Base-by-base conservation (phyloP, 2,888 invertebrate genomes). In the Drosophila paracracens region DNA sequence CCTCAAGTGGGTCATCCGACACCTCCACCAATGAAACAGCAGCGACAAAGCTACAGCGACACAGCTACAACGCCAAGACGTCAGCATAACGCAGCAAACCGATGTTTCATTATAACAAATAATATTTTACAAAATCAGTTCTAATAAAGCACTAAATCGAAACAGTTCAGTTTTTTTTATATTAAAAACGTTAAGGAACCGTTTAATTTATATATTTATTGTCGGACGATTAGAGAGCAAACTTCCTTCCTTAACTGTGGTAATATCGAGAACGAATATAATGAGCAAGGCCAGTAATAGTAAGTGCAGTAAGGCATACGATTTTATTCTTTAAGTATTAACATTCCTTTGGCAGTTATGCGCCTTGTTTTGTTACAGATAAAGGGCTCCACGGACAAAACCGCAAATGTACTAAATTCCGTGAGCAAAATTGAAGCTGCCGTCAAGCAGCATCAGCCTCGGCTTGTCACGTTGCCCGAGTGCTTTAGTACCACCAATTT, bases 331-430 rank as follows among this genome's bases (percentile, higher is more conserved):
- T 8, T 11, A 4, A 10, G 25, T 36, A 21, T 21, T 29, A 25
- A 33, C 6, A 18, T 21, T 31, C 2, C 18, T 13, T 7, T 38
- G 10, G 3, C 62, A 92, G 92, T 91, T 25, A 88, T 92, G 84
- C 91, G 92, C 11, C 68, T 98, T 74, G 98, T 97, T 0, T 92
- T 98, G 76, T 94, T 98, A n/a, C 99, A 99, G 93, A 92, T 97
- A 76, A 94, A 95, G 35, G 97, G 98, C 8, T 95, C 96, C 0
- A 94, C 94, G 13, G 95, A 96, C 90, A 98, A 98, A 92, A 83
- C 93, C 0, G 95, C 94, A 71, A 99, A 99, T 93, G 93, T 99
- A 21, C 93, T 94, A 33, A 95, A 95, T 82, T 98, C 98, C 0
- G 93, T 95, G 0, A 94, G 94, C 51, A 94, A 96, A 77, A 96